Percentiles rank a stretch among this genome's conserved stretches.
phyloP scores from a whole-genome alignment of 2,888 invertebrate genomes.

The Nephrotoma guestfalica region DNA sequence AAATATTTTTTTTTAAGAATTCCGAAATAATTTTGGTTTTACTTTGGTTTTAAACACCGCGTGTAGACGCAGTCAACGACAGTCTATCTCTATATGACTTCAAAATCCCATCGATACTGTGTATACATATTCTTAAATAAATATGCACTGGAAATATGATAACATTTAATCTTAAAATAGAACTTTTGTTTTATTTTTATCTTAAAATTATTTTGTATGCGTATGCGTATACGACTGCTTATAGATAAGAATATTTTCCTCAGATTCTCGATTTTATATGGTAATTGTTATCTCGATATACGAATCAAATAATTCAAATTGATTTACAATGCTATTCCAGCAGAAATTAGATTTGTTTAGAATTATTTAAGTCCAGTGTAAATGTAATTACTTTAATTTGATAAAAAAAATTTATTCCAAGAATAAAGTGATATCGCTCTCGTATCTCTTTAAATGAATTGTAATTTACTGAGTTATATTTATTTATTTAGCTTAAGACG shows the following conservation, averaged over 20 bases:
- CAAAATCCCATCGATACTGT: not conserved
- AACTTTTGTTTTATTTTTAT: not conserved
- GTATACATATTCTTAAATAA: not conserved
- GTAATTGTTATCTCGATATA: not conserved
- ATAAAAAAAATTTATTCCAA: too few relatives aligned
- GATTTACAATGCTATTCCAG: not conserved
- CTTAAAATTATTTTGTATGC: not conserved
- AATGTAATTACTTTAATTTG: too few relatives aligned
- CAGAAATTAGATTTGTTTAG: not conserved
- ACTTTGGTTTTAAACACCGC: not conserved
- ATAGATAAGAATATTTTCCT: not conserved
- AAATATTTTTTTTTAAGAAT: not conserved
- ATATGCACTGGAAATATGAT: not conserved
- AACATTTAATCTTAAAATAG: not conserved
- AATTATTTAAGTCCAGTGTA: too few relatives aligned
- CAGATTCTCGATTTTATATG: not conserved
- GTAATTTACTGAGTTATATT: too few relatives aligned
- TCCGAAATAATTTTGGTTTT: not conserved
- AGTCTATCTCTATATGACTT: not conserved
- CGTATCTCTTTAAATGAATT: too few relatives aligned
- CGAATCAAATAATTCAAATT: not conserved
- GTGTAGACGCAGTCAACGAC: not conserved
- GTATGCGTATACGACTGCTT: not conserved
- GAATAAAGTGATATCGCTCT: too few relatives aligned
- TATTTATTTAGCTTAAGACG: too few relatives aligned